phyloP scores from a whole-genome alignment of 2,113 vertebrate genomes.

The Axis porcinus region DNA sequence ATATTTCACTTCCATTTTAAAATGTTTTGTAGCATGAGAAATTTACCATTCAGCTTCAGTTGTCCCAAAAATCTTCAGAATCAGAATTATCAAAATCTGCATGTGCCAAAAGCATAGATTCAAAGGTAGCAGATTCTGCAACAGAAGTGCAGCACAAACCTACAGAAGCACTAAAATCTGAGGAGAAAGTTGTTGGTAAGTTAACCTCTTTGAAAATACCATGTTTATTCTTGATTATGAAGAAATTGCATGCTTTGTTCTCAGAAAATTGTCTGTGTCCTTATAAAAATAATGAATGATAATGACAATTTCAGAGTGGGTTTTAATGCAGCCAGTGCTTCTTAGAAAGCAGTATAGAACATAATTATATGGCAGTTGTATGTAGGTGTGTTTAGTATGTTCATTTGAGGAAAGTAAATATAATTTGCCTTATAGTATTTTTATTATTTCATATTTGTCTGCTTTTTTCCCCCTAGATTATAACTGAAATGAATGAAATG shows the following conservation, averaged over 20 bases:
- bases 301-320: neutral
- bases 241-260: neutral
- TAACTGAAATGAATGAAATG: constrained; percentile 28
- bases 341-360: neutral
- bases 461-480: neutral
- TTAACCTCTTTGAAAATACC: neutral
- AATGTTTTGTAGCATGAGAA: constrained; percentile 92
- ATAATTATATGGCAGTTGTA: neutral
- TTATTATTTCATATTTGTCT: neutral
- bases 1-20: constrained; percentile 43
- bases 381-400: neutral
- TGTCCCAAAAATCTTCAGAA: constrained; percentile 90
- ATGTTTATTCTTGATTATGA: neutral
- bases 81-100: constrained; percentile 85
- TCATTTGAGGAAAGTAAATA: constrained; percentile 1
- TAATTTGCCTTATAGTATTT: neutral
- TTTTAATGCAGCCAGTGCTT: neutral
- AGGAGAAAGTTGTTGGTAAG: constrained; percentile 91
- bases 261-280: neutral
- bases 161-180: constrained; percentile 85
- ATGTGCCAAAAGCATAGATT: constrained; percentile 77
- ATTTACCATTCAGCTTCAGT: constrained; percentile 96
- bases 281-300: neutral
- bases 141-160: constrained; percentile 81
- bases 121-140: constrained; percentile 78